phyloP scores from a whole-genome alignment of 1,140 invertebrate genomes.

The Drosophila funebris region DNA sequence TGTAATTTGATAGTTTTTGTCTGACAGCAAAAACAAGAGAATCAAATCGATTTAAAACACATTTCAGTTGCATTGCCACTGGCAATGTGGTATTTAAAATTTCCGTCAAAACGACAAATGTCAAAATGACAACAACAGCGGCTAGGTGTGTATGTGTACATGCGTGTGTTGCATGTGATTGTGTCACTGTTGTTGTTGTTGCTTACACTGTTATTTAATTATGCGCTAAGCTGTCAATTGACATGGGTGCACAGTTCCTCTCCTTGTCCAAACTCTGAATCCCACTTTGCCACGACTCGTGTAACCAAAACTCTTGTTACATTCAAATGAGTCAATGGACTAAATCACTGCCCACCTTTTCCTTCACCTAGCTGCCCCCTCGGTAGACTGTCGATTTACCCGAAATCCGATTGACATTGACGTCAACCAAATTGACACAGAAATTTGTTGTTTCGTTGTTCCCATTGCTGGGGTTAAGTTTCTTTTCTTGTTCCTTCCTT shows the following conservation, averaged over 20 bases:
- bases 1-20: conserved; percentile 56
- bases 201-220: conserved; percentile 66
- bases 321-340: conserved; percentile 25
- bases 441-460: conserved; percentile 49
- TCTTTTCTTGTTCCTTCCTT: conserved; percentile 11
- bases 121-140: conserved; percentile 34
- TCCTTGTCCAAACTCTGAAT: too few species aligned
- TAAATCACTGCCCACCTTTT: conserved; percentile 5
- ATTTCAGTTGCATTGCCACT: conserved; percentile 50
- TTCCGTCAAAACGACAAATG: conserved; percentile 51
- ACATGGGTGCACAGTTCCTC: conserved; percentile 63
- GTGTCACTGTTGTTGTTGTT: conserved; percentile 8
- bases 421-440: conserved; percentile 67
- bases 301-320: conserved; percentile 31
- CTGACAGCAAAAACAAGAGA: conserved; percentile 23
- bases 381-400: conserved; percentile 36
- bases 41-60: conserved; percentile 60
- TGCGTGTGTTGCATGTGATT: too few species aligned
- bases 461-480: conserved; percentile 43
- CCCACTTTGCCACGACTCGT: not conserved
- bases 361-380: not conserved
- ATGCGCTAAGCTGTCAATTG: conserved; percentile 77
- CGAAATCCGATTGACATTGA: conserved; percentile 65
- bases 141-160: not conserved
- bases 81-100: conserved; percentile 52